These are phyloP conservation scores for Caenorhabditis angaria DNA, from an alignment of 2,888 invertebrate genomes.

Conservation along the genomic window DNA sequence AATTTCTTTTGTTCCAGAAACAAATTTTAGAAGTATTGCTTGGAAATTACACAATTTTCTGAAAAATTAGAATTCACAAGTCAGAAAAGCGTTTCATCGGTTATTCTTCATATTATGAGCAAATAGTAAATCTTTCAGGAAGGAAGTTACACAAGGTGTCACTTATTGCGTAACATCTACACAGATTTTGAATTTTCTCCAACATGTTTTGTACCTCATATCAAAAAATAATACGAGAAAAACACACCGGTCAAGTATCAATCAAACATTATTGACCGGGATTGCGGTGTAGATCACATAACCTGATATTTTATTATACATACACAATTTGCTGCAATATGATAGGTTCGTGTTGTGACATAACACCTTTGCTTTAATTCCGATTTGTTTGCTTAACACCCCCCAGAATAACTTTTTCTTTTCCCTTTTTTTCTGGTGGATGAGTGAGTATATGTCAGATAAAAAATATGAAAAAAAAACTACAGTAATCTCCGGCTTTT, in stretches of 20 bases:
- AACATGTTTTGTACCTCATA: neutral
- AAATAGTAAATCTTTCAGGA: too few relatives aligned
- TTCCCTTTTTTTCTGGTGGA: neutral
- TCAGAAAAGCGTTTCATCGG: too few relatives aligned
- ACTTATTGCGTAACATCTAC: too few relatives aligned
- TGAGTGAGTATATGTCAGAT: too few relatives aligned
- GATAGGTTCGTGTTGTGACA: conserved; percentile 16
- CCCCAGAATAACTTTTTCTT: neutral
- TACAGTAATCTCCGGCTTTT: neutral
- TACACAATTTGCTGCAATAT: conserved; percentile 3
- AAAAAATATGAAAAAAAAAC: neutral
- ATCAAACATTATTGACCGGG: conserved; percentile 28
- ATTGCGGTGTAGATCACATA: conserved; percentile 11
- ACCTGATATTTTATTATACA: conserved; percentile 7
- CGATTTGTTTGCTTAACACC: conserved; percentile 12
- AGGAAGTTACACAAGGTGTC: too few relatives aligned
- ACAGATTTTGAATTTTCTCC: too few relatives aligned
- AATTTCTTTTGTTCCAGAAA: neutral
- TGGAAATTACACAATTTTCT: too few relatives aligned
- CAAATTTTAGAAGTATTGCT: too few relatives aligned
- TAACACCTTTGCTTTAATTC: conserved; percentile 36
- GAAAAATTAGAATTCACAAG: too few relatives aligned
- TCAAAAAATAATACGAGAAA: neutral
- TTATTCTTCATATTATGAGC: too few relatives aligned
- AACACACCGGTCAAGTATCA: neutral